Evolutionary conservation across 2,113 vertebrate genomes (phyloP), one percentile per base, ranked within the genome.

Genomic region (Hucho hucho): DNA sequence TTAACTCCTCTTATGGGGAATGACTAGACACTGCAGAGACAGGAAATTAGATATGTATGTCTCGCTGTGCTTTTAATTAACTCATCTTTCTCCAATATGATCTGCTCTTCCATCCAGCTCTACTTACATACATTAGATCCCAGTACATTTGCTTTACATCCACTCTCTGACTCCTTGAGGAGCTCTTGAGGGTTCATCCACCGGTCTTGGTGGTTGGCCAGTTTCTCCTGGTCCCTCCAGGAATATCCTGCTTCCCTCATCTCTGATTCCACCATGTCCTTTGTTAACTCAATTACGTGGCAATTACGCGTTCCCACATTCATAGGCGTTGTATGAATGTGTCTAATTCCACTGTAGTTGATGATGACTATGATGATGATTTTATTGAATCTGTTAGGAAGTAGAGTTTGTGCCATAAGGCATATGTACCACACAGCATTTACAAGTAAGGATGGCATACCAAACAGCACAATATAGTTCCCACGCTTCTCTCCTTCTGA

Each of bases 201-300:
- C 29, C 64, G 64, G 68, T 13, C 70, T 59, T 72, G 59, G 64
- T 78, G 76, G 76, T n/a, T 32, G 37, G 71, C 79, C 70, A 77
- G 73, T 76, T 78, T 80, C 68, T 29, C 67, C 65, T 28, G 67
- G 24, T 81, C 75, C 75, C 59, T 32, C 58, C 1, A 76, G 75
- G 75, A 73, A 64, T 82, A 84, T 78, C 70, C 59, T 18, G 26
- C 73, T 69, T 75, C 74, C 46, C 28, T 26, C 65, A 69, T 70
- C 72, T 63, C 72, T 75, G 74, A 11, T 73, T 75, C 75, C 71
- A 65, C 47, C 68, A 46, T 4, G n/a, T 68, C 67, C 79, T 29
- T 49, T 75, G 25, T 66, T 81, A 79, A 70, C 78, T 61, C 24
- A 58, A 53, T 83, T 68, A 75, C 78, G 70, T 28, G 58, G 24